phyloP scores from a whole-genome alignment of 2,797 vertebrate genomes.

The Gymnodraco acuticeps region DNA sequence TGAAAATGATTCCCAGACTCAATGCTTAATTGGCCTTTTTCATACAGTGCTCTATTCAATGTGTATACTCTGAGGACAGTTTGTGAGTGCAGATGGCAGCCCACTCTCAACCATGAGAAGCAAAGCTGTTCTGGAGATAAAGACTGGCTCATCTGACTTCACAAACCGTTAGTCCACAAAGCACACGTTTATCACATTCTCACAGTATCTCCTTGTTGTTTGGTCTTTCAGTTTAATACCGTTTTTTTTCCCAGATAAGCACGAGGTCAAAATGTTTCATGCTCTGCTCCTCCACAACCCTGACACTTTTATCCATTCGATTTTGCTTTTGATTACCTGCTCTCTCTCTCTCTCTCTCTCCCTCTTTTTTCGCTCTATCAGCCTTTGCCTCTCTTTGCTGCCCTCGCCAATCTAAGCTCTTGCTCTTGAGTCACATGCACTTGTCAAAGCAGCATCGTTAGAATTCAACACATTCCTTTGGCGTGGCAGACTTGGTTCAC shows the following conservation, averaged over 20 bases:
- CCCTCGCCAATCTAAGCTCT: slow-evolving; percentile 54
- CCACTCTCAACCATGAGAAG: slow-evolving; percentile 61
- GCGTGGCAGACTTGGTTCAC: slow-evolving; percentile 80
- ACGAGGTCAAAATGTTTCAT: slow-evolving; percentile 29
- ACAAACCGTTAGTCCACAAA: slow-evolving; percentile 46
- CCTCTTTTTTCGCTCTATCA: slow-evolving; percentile 52
- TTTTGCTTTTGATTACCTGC: slow-evolving; percentile 48
- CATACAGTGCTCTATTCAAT: slow-evolving; percentile 68
- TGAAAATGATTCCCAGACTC: slow-evolving; percentile 66
- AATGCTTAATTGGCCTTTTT: slow-evolving; percentile 55
- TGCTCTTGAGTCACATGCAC: slow-evolving; percentile 83
- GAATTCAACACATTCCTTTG: slow-evolving; percentile 88
- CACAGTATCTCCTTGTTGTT: slow-evolving; percentile 48
- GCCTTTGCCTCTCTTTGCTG: slow-evolving; percentile 43
- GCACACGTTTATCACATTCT: slow-evolving; percentile 60
- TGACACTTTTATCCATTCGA: slow-evolving; percentile 34
- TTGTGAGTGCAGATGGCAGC: slow-evolving; percentile 66
- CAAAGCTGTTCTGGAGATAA: slow-evolving; percentile 64
- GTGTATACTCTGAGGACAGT: slow-evolving; percentile 53
- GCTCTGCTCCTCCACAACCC: slow-evolving; percentile 38
- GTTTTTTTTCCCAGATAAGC: slow-evolving; percentile 29
- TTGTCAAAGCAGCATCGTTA: slow-evolving; percentile 84
- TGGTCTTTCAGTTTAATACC: slow-evolving; percentile 32
- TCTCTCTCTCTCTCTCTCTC: slow-evolving; percentile 3
- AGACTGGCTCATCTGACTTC: slow-evolving; percentile 62